These are phyloP conservation scores for Agelas oroides DNA, from an alignment of 37 sponge, comb jelly and placozoan genomes.

Conservation along the genomic window DNA sequence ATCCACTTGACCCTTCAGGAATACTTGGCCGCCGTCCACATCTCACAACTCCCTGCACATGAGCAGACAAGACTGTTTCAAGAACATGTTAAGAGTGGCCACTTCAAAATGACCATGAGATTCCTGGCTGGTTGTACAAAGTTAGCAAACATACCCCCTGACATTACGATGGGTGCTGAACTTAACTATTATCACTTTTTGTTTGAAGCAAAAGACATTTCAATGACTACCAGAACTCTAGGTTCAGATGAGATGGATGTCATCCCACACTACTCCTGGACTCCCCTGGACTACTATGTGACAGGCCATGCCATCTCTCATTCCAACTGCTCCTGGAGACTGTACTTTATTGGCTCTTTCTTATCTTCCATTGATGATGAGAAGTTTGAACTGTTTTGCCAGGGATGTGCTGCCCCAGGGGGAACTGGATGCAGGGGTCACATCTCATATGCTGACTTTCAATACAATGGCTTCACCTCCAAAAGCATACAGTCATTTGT, in stretches of 20 bases:
- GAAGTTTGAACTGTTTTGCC: not conserved
- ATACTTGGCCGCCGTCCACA: not conserved
- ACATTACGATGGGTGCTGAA: too few species aligned
- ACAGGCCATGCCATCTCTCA: not conserved
- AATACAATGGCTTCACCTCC: not conserved
- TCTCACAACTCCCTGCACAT: slow-evolving; percentile 1
- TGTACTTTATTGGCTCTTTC: not conserved
- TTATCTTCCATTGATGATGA: slow-evolving; percentile 10
- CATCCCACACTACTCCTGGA: not conserved
- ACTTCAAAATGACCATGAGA: too few species aligned
- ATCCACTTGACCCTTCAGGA: slow-evolving; percentile 16
- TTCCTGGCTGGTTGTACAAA: too few species aligned
- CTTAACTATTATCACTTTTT: not conserved
- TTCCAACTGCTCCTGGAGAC: slow-evolving; percentile 10
- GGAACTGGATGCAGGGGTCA: not conserved
- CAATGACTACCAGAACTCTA: not conserved
- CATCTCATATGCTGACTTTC: not conserved
- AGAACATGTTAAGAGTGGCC: too few species aligned
- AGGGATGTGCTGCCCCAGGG: not conserved
- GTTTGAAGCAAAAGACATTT: not conserved
- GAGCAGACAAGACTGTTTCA: too few species aligned
- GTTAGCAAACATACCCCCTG: too few species aligned
- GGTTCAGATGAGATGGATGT: not conserved
- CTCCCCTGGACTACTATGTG: slow-evolving; percentile 11
- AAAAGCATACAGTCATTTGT: not conserved